Base-by-base conservation (phyloP, 2,888 invertebrate genomes). In the Acanthosepion pharaonis region DNA sequence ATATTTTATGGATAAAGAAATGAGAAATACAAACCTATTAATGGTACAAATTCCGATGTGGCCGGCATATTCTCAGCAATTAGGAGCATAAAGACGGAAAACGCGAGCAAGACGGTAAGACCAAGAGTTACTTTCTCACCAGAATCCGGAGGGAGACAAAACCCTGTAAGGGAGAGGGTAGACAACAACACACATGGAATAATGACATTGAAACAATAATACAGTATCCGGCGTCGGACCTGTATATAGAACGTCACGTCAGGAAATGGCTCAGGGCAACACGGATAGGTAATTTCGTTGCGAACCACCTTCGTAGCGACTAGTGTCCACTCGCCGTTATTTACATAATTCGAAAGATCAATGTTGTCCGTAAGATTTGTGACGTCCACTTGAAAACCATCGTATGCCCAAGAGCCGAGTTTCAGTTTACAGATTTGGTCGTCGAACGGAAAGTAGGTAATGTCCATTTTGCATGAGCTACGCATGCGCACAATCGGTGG, bases 131-230 rank as follows among this genome's bases (percentile, higher is more conserved):
- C 98, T 96, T 98, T 98, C 96, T 98, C 98, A 4, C 98, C 98
- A 11, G 97, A 97, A 95, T 98, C 98, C 3, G 98, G 98, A 6
- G 98, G 98, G 93, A 98, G 96, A 95, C 98, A 97, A 96, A 98
- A 98, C 23, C 98, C 98, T 18, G 98, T 97, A 94, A 98, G 97
- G 1, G 98, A 98, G 94, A 98, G 96, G 98, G 98, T 94, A 97
- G 98, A 94, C 98, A 98, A 97, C 97, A 98, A 97, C 96, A 98
- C 97, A 96, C 98, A 98, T 8, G 98, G 98, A 95, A 98, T 97
- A 94, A 98, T 98, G 93, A 98, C 98, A 97, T 98, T 98, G 96
- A 98, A 98, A 96, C 98, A 97, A 95, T 97, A 97, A 95, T 97
- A 97, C 94, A 98, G 97, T 5, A 98, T 98, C 95, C 98, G 97